These are phyloP conservation scores for Lepidonotus clava DNA, from an alignment of 2,888 invertebrate genomes.

Conservation along the genomic window DNA sequence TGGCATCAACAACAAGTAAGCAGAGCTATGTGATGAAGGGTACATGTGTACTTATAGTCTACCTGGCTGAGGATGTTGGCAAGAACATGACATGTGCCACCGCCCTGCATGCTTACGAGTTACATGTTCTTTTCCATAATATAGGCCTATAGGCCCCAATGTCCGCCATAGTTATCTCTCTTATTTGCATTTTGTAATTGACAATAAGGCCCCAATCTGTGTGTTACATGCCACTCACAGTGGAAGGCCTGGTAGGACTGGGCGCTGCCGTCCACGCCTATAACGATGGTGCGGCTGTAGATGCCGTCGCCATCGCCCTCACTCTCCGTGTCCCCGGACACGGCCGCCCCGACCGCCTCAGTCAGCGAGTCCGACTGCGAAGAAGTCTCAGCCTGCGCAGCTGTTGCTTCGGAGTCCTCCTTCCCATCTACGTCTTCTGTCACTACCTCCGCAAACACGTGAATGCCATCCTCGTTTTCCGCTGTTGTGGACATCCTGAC, in stretches of 20 bases:
- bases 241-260: slow-evolving; percentile 51
- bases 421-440: background rate
- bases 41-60: too few species aligned
- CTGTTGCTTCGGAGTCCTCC: background rate
- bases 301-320: background rate
- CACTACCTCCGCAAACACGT: background rate
- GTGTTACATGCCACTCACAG: slow-evolving; percentile 45
- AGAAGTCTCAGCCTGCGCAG: background rate
- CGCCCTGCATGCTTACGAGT: too few species aligned
- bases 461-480: background rate
- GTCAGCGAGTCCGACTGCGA: too few species aligned
- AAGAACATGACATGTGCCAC: too few species aligned
- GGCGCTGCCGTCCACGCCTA: slow-evolving; percentile 52
- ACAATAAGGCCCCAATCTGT: too few species aligned
- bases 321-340: background rate
- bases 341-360: background rate
- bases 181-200: too few species aligned
- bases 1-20: too few species aligned
- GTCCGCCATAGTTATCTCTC: too few species aligned
- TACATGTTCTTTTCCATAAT: too few species aligned
- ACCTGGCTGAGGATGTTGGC: too few species aligned
- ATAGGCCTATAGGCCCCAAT: too few species aligned
- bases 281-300: slow-evolving; percentile 11
- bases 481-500: background rate
- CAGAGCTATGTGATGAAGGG: too few species aligned